Base-by-base conservation (phyloP, 2,113 vertebrate species). In the Meriones unguiculatus region DNA sequence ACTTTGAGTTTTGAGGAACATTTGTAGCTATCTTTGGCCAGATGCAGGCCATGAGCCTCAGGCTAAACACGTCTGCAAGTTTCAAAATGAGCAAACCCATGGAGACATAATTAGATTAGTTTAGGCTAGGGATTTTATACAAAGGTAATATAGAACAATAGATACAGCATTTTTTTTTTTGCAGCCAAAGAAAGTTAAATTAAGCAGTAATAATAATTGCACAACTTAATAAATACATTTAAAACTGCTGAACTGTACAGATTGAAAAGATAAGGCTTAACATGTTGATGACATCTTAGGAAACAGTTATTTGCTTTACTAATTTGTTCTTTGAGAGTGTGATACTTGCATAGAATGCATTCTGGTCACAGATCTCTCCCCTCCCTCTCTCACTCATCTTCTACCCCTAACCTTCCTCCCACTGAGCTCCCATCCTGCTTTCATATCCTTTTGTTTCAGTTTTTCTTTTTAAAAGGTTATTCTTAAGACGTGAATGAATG, bases 401-500 rank as follows among this genome's bases (percentile, higher is more conserved):
- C 22, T 1, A 9, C 57, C 3, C n/a, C 57, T 24, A 62, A 35
- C 4, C 25, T 64, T 65, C 14, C 38, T 64, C 59, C 15, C 25
- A 46, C 25, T 38, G 41, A 30, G 62, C 41, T 13, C 38, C 59
- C 24, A 46, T 18, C 28, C 38, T 1, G 1, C 59, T 46, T 85
- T 65, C 14, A 65, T 41, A 22, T 65, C 25, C 20, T 85, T 64
- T 85, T 30, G 25, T 28, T 65, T 65, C 8, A 14, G 38, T 65
- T 65, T 85, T 65, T 24, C 22, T 85, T 65, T 85, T 2, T 46
- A 81, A 95, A 32, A 7, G 2, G 8, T 18, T 69, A 8, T 87
- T 70, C 70, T 32, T 32, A 64, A 52, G 67, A 92, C 92, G 18
- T 82, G 41, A 92, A 62, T 90, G 46, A 95, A 62, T 64, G 52